These are phyloP conservation scores for Calameuta pallipes DNA, from an alignment of 2,888 invertebrate species.

Conservation along the genomic window DNA sequence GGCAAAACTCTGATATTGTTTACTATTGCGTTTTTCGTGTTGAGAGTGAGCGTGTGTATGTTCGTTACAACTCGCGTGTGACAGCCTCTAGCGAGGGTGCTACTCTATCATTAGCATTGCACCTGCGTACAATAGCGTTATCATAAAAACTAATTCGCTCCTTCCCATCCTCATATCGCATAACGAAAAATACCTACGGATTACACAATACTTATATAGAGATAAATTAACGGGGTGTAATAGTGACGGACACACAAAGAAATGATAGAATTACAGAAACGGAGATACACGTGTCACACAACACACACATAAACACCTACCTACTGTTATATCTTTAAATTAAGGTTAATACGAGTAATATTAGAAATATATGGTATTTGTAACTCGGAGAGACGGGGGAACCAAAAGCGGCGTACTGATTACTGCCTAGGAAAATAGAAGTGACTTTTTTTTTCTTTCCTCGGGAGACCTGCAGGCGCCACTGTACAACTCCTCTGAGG, in stretches of 20 bases:
- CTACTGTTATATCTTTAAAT: constrained; percentile 28
- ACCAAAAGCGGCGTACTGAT: constrained; percentile 1
- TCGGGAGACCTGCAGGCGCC: background rate
- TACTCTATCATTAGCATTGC: constrained; percentile 25
- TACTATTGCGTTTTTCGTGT: constrained; percentile 37
- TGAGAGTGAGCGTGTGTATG: constrained; percentile 40
- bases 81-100: constrained; percentile 26
- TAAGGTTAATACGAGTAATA: constrained; percentile 43
- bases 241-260: constrained; percentile 22
- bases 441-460: background rate
- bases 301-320: constrained; percentile 19
- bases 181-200: background rate
- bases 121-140: constrained; percentile 18
- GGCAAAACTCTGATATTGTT: constrained; percentile 35
- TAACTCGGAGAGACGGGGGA: constrained; percentile 42
- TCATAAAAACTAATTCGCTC: background rate
- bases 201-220: background rate
- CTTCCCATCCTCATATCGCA: background rate
- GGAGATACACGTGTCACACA: constrained; percentile 3
- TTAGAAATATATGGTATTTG: constrained; percentile 55
- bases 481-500: constrained; percentile 35
- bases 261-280: background rate
- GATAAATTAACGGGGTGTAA: background rate
- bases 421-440: background rate
- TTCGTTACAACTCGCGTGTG: constrained; percentile 30